A percentile compares a stretch with the other conserved stretches of the same genome.
phyloP scores from a whole-genome alignment of 2,113 vertebrate genomes.

The Phasianus colchicus region DNA sequence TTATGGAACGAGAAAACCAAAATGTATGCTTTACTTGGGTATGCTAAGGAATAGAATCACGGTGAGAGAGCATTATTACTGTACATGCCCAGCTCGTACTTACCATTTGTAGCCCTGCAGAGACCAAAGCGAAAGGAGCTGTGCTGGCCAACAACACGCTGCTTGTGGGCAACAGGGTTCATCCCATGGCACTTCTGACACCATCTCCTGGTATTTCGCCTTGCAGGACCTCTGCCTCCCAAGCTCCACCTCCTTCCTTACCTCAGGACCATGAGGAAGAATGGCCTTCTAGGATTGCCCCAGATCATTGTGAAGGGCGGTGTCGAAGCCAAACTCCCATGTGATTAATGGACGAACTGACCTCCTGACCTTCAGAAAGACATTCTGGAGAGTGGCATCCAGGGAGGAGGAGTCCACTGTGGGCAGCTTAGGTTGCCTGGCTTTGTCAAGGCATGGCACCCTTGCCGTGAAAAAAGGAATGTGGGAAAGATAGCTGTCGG shows the following conservation, averaged over 20 bases:
- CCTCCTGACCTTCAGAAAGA: neutral
- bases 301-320: neutral
- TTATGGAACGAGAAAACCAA: neutral
- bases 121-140: neutral
- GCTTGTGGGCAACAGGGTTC: rapidly evolving
- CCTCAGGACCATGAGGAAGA: neutral
- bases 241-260: neutral
- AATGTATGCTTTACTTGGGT: neutral
- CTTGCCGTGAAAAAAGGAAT: neutral
- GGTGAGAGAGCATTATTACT: neutral
- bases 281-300: neutral
- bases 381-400: neutral
- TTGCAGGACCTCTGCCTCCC: neutral
- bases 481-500: neutral
- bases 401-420: neutral
- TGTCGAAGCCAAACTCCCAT: rapidly evolving
- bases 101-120: rapidly evolving
- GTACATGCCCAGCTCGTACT: rapidly evolving
- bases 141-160: rapidly evolving
- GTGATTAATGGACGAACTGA: neutral
- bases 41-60: neutral
- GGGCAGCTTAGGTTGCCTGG: rapidly evolving
- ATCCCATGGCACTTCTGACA: neutral
- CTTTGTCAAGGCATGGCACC: neutral
- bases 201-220: rapidly evolving